A percentile compares a stretch with the other conserved stretches of the same genome.
Conservation (phyloP, 2,888 invertebrate species). For the Exocentrus adspersus region DNA sequence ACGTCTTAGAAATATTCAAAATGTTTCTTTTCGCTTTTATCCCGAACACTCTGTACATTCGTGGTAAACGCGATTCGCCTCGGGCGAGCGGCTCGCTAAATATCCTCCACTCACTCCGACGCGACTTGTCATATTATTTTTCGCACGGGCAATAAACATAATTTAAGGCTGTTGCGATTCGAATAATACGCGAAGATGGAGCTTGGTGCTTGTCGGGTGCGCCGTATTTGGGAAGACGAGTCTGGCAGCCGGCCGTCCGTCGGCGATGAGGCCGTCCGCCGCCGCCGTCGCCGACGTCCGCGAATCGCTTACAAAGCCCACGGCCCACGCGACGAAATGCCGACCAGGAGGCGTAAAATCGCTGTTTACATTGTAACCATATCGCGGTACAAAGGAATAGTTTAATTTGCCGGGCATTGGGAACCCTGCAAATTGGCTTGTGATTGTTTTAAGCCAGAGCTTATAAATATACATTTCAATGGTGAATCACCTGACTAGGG, state of each 20-base stretch:
- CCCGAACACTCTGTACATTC: background rate
- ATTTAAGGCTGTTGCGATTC: constrained; percentile 56
- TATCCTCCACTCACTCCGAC: background rate
- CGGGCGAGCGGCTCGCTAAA: background rate
- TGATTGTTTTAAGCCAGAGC: too few relatives aligned
- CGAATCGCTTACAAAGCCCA: constrained; percentile 18
- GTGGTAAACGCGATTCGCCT: background rate
- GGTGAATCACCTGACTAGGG: too few relatives aligned
- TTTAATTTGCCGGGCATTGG: too few relatives aligned
- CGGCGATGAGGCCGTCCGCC: constrained; percentile 38
- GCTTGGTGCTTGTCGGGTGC: constrained; percentile 50
- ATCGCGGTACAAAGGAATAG: too few relatives aligned
- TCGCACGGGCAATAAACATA: constrained; percentile 57
- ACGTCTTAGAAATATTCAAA: too few relatives aligned
- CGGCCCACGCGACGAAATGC: constrained; percentile 33
- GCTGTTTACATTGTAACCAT: too few relatives aligned
- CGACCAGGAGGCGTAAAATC: background rate
- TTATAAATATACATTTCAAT: too few relatives aligned
- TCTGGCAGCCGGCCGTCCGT: constrained; percentile 35
- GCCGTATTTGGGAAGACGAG: constrained; percentile 58
- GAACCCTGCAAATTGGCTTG: too few relatives aligned
- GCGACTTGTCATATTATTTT: constrained; percentile 56
- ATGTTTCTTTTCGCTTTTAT: too few relatives aligned
- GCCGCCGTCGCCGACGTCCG: too few relatives aligned
- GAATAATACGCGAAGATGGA: constrained; percentile 50